Base-by-base conservation (phyloP, 2,113 vertebrate genomes). In the Propithecus coquereli region DNA sequence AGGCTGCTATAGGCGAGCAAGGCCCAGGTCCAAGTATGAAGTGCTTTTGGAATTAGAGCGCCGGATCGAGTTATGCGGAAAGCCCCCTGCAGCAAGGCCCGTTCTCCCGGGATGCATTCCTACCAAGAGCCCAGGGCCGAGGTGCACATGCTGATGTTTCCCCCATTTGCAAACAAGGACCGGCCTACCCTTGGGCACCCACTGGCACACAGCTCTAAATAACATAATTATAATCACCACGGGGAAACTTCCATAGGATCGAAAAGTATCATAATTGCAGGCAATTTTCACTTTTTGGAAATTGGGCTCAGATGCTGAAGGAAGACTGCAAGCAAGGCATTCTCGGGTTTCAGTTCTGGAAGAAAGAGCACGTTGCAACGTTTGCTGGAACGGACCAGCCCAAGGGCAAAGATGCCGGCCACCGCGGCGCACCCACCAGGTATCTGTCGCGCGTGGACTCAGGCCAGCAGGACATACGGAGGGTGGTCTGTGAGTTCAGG, bases 211-310 rank as follows among this genome's bases (percentile, higher is more conserved):
- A 34, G 89, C 77, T 88, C 81, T 43, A 47, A 83, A 63, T 90
- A 76, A 95, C 61, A 45, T 76, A 91, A 95, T 96, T 91, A 96
- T 85, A 32, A 52, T 84, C 92, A 96, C 84, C 96, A 71, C 18
- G 74, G 91, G 94, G 52, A 79, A 96, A 86, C 86, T 43, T 52
- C 50, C 57, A n/a, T 11, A 73, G 97, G 87, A 96, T 93, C 1
- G 91, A 88, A 87, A 97, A 88, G 71, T 87, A 88, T 76, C 83
- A 66, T 94, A 95, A 97, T 97, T 95, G 94, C 0, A 10, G 95
- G 96, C 97, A 97, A 96, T 97, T 97, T 97, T 96, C 97, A 97
- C 97, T 90, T 94, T 95, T 95, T 95, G 92, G 95, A 96, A 97
- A 97, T 94, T 85, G 96, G 87, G 92, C 92, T 97, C 90, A 96